Base-by-base conservation (phyloP, 2,113 vertebrate species). In the Ceratotherium simum region DNA sequence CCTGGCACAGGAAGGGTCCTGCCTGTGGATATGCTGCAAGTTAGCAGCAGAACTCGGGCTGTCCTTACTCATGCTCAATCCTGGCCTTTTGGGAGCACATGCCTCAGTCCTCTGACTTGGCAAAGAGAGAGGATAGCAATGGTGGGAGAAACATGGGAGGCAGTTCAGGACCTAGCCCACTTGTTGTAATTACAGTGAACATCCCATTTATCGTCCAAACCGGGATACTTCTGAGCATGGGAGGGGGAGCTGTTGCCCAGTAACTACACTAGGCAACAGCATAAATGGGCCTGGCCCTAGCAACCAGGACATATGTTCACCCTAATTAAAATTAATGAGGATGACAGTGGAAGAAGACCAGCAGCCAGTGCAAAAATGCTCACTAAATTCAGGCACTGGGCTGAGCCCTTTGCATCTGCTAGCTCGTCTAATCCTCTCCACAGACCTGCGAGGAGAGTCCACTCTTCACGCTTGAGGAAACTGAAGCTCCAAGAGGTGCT, bases 21-120 rank as follows among this genome's bases (percentile, higher is more conserved):
- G 0, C 58, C 67, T 3, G 5, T 72, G 42, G 84, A 51, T 17
- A 48, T 0, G 0, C 36, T 29, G 13, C 36, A 56, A 67, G 21
- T 78, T 36, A 46, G 60, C 4, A 36, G 48, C 20, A 85, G 58
- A 76, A 86, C n/a, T 67, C 0, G 0, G 48, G 46, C 21, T 78
- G 60, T 93, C 48, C 21, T 56, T 76, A 46, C 36, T 46, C 60
- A 25, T 20, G n/a, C 20, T 93, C 51, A 69, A 31, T 60, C 72
- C 42, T 60, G 25, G 25, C 36, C 51, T 60, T 39, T 14, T 21
- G 64, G 31, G 64, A 69, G 10, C 51, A 88, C 25, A 27, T 23
- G 23, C 33, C 64, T 94, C 4, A 0, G 25, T 73, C 27, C 39
- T 69, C 72, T 20, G 36, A 42, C 14, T 79, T 39, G 51, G 31